Conservation (phyloP, 2,888 invertebrate genomes). For the Capitulum mitella region DNA sequence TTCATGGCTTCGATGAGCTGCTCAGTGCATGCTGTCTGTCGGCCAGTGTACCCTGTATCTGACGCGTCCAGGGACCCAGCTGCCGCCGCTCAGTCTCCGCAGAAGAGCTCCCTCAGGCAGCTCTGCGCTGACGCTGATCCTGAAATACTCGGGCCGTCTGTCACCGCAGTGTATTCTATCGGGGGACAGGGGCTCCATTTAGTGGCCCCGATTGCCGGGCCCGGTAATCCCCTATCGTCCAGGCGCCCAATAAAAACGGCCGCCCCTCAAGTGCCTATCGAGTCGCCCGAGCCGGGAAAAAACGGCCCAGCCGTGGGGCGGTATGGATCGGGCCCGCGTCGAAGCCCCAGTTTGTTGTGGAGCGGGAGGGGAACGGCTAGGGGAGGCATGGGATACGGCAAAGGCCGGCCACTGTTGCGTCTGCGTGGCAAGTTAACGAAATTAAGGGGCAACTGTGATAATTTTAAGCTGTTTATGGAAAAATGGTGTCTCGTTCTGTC, state of each 20-base stretch:
- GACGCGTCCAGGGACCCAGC: too few relatives aligned
- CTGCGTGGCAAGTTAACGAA: too few relatives aligned
- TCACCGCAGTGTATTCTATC: not conserved
- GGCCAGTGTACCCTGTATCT: too few relatives aligned
- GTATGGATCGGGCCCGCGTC: not conserved
- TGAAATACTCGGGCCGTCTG: not conserved
- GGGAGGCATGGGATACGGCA: not conserved
- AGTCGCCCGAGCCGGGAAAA: not conserved
- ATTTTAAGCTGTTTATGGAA: too few relatives aligned
- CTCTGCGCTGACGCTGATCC: not conserved
- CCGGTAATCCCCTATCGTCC: not conserved
- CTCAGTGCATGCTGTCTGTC: too few relatives aligned
- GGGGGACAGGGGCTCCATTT: not conserved
- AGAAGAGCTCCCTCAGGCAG: not conserved
- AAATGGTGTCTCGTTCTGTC: too few relatives aligned
- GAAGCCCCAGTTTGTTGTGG: not conserved
- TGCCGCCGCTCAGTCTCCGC: not conserved
- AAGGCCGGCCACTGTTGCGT: not conserved
- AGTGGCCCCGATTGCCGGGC: not conserved
- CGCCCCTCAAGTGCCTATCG: not conserved
- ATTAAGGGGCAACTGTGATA: too few relatives aligned
- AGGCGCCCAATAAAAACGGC: constrained; percentile 13
- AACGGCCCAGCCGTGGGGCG: not conserved
- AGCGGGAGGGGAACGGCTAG: not conserved
- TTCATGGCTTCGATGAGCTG: too few relatives aligned